Evolutionary conservation across 1,140 invertebrate genomes (phyloP).

Genomic region (Halesus radiatus): DNA sequence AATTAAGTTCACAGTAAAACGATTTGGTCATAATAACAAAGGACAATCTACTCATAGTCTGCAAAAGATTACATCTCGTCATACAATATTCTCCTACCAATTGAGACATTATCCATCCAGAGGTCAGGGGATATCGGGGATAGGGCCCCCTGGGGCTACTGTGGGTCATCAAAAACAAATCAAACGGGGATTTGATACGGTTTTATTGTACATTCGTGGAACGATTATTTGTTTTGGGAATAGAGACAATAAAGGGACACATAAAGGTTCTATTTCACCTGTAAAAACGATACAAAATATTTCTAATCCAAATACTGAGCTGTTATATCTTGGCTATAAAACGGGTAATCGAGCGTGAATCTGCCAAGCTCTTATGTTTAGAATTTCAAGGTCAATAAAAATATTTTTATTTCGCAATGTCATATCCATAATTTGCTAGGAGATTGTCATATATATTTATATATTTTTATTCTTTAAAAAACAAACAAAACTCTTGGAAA

Average conservation of each 20-base stretch:
- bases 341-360: too few species aligned
- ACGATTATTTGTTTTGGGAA: constrained; percentile 42
- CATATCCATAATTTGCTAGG: too few species aligned
- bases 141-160: constrained; percentile 38
- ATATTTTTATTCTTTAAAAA: too few species aligned
- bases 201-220: constrained; percentile 50
- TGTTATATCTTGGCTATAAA: too few species aligned
- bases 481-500: too few species aligned
- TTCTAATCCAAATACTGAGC: too few species aligned
- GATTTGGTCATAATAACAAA: neutral
- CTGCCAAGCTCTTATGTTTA: too few species aligned
- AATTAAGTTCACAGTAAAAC: constrained; percentile 1
- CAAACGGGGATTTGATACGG: constrained; percentile 46
- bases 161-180: constrained; percentile 52
- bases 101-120: constrained; percentile 8
- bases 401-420: too few species aligned
- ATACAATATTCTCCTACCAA: neutral
- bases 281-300: too few species aligned
- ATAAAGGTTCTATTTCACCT: too few species aligned
- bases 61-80: constrained; percentile 3
- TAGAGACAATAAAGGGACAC: constrained; percentile 14
- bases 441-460: too few species aligned
- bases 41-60: neutral
- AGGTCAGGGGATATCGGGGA: constrained; percentile 48
- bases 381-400: too few species aligned